Evolutionary conservation across 2,797 vertebrate species (phyloP).

Genomic region (Oceanodroma leucorhoa): DNA sequence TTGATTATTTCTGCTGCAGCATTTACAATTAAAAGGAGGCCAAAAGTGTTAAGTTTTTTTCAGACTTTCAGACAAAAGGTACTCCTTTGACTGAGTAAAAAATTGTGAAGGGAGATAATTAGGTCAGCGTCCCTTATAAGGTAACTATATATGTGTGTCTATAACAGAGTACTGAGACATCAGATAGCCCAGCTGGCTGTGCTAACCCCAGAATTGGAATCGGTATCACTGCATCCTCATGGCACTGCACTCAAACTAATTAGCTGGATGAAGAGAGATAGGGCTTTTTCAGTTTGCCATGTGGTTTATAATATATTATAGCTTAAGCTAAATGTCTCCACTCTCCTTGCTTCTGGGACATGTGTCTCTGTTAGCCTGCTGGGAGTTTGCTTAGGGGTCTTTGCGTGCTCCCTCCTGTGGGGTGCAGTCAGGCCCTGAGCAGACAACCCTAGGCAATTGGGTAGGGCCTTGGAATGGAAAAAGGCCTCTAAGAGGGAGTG

Average conservation of each 20-base stretch:
- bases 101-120: not conserved
- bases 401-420: accelerated
- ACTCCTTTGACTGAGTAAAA: not conserved
- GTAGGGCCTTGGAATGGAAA: not conserved
- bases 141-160: not conserved
- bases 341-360: not conserved
- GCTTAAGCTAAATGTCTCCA: not conserved
- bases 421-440: not conserved
- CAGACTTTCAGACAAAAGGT: not conserved
- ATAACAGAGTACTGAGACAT: not conserved
- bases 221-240: not conserved
- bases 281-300: not conserved
- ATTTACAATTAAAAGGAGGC: not conserved
- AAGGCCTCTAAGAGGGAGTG: not conserved
- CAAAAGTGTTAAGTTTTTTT: not conserved
- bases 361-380: not conserved
- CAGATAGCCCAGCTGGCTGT: not conserved
- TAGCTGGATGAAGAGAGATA: not conserved
- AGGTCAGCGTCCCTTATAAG: not conserved
- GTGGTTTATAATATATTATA: not conserved
- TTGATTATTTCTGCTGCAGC: not conserved
- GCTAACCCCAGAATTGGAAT: not conserved
- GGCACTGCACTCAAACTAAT: conserved; percentile 10
- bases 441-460: not conserved
- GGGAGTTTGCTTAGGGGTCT: not conserved